Base-by-base conservation (phyloP, 2,888 invertebrate genomes). In the Thumatha senex region DNA sequence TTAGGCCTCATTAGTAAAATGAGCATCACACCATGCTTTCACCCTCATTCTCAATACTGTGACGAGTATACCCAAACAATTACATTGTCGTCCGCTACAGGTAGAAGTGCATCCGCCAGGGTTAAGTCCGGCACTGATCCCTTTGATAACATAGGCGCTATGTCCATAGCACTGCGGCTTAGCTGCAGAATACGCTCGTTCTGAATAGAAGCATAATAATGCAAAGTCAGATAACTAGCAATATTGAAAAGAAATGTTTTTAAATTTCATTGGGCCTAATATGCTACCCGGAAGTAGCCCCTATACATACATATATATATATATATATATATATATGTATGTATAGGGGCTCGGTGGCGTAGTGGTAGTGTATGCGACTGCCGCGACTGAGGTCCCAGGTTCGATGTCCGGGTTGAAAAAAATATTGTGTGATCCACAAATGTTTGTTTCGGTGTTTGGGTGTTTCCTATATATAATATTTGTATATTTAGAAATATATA, bases 1-100 rank as follows among this genome's bases (percentile, higher is more conserved):
- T 24, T 24, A 38, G n/a, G 42, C 13, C 29, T 24, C 34, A 30
- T 48, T 40, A 35, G 35, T 34, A 31, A 14, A 30, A 10, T 43
- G 43, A 40, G 54, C 49, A 54, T 46, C 54, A 48, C 49, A 50
- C 47, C 48, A 51, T 50, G 46, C 41, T 46, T 31, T 56, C 61
- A 65, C 61, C 72, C 46, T 29, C 89, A 86, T 85, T 87, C 89
- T 86, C 78, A 72, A 87, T 86, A 86, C 30, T 58, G 53, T 57
- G 64, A 60, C 53, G 67, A 69, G 75, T 75, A 80, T 91, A 91
- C 91, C 91, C 91, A 91, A 72, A 88, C 74, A 76, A 91, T 90
- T 84, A 87, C 89, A 86, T 88, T 86, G 75, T 88, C 84, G 68
- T 84, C 86, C 69, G 71, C 76, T 56, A 76, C 78, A 35, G 78